Base-by-base conservation (phyloP, 2,888 invertebrate species). In the Teinopalpus imperialis region DNA sequence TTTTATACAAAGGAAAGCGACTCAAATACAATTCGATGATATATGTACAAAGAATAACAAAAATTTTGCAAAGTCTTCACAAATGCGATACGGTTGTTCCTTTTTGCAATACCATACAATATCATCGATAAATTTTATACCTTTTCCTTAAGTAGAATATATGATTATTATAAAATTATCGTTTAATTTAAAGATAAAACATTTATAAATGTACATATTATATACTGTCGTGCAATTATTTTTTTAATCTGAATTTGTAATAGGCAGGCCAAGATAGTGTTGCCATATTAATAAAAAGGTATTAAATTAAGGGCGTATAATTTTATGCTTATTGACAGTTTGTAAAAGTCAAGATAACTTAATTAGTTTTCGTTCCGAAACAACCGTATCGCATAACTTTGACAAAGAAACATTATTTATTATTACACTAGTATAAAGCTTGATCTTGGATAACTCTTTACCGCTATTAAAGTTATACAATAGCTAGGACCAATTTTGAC, bases 401-500 rank as follows among this genome's bases (percentile, higher is more conserved):
- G 49, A 67, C 59, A 70, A 65, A 64, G 65, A 68, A 69, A 59
- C 59, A 64, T 69, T 70, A 66, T 56, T 56, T 53, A n/a, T 74
- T 66, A 67, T 76, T 79, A 83, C 63, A 65, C 79, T 83, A 86
- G 61, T 69, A 80, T 87, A 87, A 87, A 87, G 87, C 87, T 86
- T 81, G 72, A 45, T 72, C 70, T 69, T 73, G 75, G 81, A 73
- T 77, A 76, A 74, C 70, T 66, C 63, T 72, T 64, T 60, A 66
- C 61, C 63, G 66, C 73, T 74, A 73, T 70, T 62, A 61, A 73
- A 68, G 62, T 64, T 57, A 66, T 63, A 73, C 68, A 71, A 68
- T 63, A 73, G 75, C 75, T 74, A 78, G 74, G 74, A 75, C 74
- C 76, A 74, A 71, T 74, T 75, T 62, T 69, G 73, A 75, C 72